phyloP scores from a whole-genome alignment of 1,140 invertebrate genomes.

The Drosophila azteca region DNA sequence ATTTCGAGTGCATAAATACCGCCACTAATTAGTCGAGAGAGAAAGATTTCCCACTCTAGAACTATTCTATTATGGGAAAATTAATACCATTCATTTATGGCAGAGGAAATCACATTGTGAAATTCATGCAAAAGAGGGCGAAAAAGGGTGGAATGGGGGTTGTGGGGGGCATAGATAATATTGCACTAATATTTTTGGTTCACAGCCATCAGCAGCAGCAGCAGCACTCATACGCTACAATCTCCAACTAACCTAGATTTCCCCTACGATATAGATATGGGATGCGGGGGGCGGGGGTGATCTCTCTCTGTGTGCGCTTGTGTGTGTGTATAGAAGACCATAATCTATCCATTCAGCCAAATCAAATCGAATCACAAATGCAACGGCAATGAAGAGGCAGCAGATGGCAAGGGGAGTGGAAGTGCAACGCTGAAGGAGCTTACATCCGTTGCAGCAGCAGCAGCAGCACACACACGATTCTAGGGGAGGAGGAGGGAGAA shows the following conservation, averaged over 20 bases:
- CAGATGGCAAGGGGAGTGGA: not conserved
- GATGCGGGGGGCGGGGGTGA: not conserved
- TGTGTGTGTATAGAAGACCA: not conserved
- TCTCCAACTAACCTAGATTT: constrained; percentile 39
- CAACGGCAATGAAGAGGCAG: constrained; percentile 23
- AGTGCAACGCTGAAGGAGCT: constrained; percentile 26
- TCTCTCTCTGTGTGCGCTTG: too few relatives aligned
- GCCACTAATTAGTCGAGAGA: too few relatives aligned
- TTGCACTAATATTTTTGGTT: constrained; percentile 7
- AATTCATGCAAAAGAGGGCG: too few relatives aligned
- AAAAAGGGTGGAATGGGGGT: too few relatives aligned
- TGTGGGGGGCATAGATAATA: too few relatives aligned
- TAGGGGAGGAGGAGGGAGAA: not conserved
- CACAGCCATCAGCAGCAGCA: not conserved
- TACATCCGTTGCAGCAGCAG: constrained; percentile 39
- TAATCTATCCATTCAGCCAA: constrained; percentile 50
- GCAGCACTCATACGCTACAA: constrained; percentile 26
- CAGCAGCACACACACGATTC: constrained; percentile 12
- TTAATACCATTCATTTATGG: too few relatives aligned
- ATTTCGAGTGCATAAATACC: too few relatives aligned
- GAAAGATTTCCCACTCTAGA: too few relatives aligned
- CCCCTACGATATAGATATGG: constrained; percentile 1
- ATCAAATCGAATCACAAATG: constrained; percentile 60
- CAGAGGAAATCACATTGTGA: too few relatives aligned
- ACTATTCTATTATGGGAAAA: too few relatives aligned